phyloP scores from a whole-genome alignment of 2,888 invertebrate genomes.

The Linnaemya tessellans region DNA sequence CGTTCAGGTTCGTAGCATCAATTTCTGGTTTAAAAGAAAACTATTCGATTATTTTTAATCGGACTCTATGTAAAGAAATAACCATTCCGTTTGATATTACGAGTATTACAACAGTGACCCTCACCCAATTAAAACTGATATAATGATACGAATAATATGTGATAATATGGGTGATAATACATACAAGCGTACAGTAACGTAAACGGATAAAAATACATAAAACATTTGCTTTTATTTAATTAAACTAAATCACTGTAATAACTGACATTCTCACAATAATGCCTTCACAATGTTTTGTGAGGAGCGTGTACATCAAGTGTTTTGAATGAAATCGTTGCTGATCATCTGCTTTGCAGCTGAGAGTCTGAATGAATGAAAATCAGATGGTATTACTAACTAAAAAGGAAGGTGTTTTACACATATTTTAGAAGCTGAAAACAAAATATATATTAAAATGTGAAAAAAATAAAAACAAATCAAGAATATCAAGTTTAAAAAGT shows the following conservation, averaged over 20 bases:
- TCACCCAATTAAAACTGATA: slow-evolving; percentile 64
- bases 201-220: slow-evolving; percentile 47
- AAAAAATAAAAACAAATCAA: slow-evolving; percentile 30
- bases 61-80: slow-evolving; percentile 1
- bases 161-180: slow-evolving; percentile 24
- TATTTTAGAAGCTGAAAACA: slow-evolving; percentile 48
- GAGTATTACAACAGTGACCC: slow-evolving; percentile 63
- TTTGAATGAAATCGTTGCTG: background rate
- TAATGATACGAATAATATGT: slow-evolving; percentile 17
- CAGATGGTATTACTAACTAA: slow-evolving; percentile 24
- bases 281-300: background rate
- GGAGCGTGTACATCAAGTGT: slow-evolving; percentile 1
- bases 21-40: too few species aligned
- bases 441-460: slow-evolving; percentile 6
- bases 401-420: slow-evolving; percentile 66
- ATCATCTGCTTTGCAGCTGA: slow-evolving; percentile 21
- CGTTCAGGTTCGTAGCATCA: too few species aligned
- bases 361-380: slow-evolving; percentile 31
- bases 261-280: slow-evolving; percentile 67
- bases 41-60: slow-evolving; percentile 5
- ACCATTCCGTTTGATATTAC: slow-evolving; percentile 23
- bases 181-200: slow-evolving; percentile 18
- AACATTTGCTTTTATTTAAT: slow-evolving; percentile 58
- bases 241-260: slow-evolving; percentile 69
- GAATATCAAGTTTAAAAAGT: slow-evolving; percentile 67